Base-by-base conservation (phyloP, 2,113 vertebrate genomes). In the Empidonax traillii region DNA sequence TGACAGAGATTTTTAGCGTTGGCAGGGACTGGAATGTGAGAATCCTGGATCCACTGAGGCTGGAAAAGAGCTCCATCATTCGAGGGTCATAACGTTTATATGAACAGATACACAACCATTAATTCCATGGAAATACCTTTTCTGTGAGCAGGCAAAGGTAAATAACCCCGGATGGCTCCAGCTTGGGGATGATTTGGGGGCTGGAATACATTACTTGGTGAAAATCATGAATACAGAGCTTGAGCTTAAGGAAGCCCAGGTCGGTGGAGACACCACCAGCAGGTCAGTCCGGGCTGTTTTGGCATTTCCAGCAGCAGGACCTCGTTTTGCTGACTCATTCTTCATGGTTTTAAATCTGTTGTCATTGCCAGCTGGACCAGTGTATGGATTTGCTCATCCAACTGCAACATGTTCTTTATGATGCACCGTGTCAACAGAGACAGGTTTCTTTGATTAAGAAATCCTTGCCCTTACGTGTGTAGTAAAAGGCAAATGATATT, bases 41-140 rank as follows among this genome's bases (percentile, higher is more conserved):
- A 16, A 24, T 15, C 21, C 1, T 25, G 1, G n/a, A 6, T 2
- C 3, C 5, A 2, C 6, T 1, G 3, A 4, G 17, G 21, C 33
- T 17, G 69, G 2, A 3, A 21, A 12, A 44, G 63, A 14, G 37
- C 63, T 6, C 8, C 53, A 9, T 47, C 21, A 0, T 16, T 43
- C 35, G 28, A 61, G 49, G 78, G 31, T 58, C 28, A 2, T 18
- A 2, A 7, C 22, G 51, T 43, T 62, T 23, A 9, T 37, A 12
- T 33, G 8, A 22, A 31, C 31, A 63, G 47, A 8, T 39, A 14
- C 3, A 18, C 44, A 85, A 8, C 35, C 4, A 0, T 43, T 18
- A 1, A 49, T 53, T 65, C 2, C 25, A 5, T 25, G 76, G 79
- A 77, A 76, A 43, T 41, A 9, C 0, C 6, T 10, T 55, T 44